phyloP scores from a whole-genome alignment of 2,888 invertebrate genomes.

The Strigamia crassipes region DNA sequence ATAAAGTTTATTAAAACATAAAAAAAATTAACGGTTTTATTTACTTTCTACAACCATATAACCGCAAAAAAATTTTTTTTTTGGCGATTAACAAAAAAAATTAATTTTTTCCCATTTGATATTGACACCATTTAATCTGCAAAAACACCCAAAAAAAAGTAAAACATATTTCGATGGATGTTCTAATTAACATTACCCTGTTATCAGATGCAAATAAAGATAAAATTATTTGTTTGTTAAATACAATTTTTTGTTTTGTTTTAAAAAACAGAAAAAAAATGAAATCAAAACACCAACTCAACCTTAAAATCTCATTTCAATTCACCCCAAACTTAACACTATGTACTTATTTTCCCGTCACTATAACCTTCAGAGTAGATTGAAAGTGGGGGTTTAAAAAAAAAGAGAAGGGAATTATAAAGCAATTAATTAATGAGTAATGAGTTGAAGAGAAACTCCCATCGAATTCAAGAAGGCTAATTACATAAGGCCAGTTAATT shows the following conservation, averaged over 20 bases:
- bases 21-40: no score
- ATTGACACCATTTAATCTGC: not conserved
- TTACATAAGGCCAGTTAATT: slow-evolving; percentile 16
- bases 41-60: no score
- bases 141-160: not conserved
- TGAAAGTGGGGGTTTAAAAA: not conserved
- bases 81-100: no score
- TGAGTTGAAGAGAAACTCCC: slow-evolving; percentile 15
- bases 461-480: slow-evolving; percentile 21
- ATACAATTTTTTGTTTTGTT: no score
- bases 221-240: no score
- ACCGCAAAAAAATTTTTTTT: not conserved
- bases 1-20: no score
- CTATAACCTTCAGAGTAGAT: slow-evolving; percentile 13
- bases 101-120: not conserved
- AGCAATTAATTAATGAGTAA: slow-evolving; percentile 21
- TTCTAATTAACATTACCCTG: not conserved
- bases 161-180: not conserved
- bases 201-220: not conserved
- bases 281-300: not conserved
- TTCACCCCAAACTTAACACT: slow-evolving; percentile 10
- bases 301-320: slow-evolving; percentile 16
- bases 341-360: not conserved
- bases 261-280: no score
- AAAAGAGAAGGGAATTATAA: not conserved